Evolutionary conservation across 35 echinoderm and acorn worm genomes (phyloP).

Genomic region (Ptychodera flava): DNA sequence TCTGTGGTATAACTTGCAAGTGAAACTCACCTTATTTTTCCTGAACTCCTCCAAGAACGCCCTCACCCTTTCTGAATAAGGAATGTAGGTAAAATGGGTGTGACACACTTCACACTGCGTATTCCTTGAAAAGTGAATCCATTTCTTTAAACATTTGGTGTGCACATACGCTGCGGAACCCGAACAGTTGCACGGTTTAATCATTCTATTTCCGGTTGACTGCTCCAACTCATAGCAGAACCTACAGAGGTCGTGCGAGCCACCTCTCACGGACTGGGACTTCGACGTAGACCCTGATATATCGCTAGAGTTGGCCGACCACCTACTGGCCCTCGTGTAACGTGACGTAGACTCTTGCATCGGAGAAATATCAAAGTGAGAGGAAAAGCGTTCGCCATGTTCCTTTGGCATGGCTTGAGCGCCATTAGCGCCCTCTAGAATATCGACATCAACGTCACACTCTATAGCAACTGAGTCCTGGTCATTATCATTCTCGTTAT

Average conservation of each 20-base stretch:
- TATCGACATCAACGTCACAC: not conserved
- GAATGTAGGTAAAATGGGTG: slow-evolving; percentile 82
- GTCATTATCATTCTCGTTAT: not conserved
- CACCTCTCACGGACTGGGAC: slow-evolving; percentile 41
- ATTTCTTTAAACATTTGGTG: slow-evolving; percentile 89
- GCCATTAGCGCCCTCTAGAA: not conserved
- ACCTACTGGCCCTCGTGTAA: not conserved
- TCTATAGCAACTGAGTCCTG: not conserved
- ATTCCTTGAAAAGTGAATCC: slow-evolving; percentile 95
- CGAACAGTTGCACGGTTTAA: slow-evolving; percentile 78
- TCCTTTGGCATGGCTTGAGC: not conserved
- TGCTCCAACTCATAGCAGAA: slow-evolving; percentile 94
- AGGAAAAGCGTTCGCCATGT: not conserved
- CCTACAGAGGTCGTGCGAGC: slow-evolving; percentile 36
- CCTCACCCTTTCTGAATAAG: slow-evolving; percentile 77
- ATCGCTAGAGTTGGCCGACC: slow-evolving; percentile 57
- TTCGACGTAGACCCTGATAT: slow-evolving; percentile 71
- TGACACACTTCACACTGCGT: slow-evolving; percentile 77
- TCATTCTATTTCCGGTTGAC: slow-evolving; percentile 83
- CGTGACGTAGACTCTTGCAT: not conserved
- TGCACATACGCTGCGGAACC: slow-evolving; percentile 95
- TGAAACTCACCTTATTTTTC: slow-evolving; percentile 87
- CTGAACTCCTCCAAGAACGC: slow-evolving; percentile 92
- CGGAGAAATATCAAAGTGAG: not conserved
- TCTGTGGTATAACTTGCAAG: no score